Evolutionary conservation across 2,797 vertebrate genomes (phyloP), one percentile per base, ranked within the genome.

Genomic region (Xenopus petersii): DNA sequence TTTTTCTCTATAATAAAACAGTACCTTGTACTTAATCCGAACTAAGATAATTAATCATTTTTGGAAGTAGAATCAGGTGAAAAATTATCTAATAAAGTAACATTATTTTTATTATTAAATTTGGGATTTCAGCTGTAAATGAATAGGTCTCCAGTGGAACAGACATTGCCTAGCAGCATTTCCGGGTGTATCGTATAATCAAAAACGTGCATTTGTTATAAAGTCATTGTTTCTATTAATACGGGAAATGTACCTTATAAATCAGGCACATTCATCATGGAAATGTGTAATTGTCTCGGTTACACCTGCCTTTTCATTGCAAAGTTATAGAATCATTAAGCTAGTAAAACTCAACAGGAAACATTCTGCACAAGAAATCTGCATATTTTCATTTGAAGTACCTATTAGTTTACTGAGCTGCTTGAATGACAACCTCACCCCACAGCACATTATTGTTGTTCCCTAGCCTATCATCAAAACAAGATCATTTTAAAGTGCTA

Each of bases 351-450:
- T 79, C 77, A 74, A 70, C 74, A 67, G 71, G 71, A 79, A 69
- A 55, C 67, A 74, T 70, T 70, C 17, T 70, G 67, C 24, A 79
- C 55, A 48, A 54, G 63, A 58, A 74, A 65, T 61, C 67, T 51
- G 71, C 71, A 74, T 79, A 79, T 79, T 79, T 79, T 70, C 55
- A 60, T 74, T 74, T 79, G 67, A 79, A 79, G 67, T 74, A 74
- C 68, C 77, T 79, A 74, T 79, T 79, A 73, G 77, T 74, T 79
- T 74, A 70, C 77, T 59, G 77, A 70, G 67, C 77, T 74, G 71
- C 55, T 79, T 74, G 77, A 73, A 70, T 70, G 77, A 73, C 71
- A 79, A 65, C 67, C 36, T 69, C 69, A 74, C 62, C 17, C 71
- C 26, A 62, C 30, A 47, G 55, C 67, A 70, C 77, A 79, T 64